These are phyloP conservation scores for Neomorphus geoffroyi DNA, from an alignment of 2,797 vertebrate genomes.

Conservation along the genomic window DNA sequence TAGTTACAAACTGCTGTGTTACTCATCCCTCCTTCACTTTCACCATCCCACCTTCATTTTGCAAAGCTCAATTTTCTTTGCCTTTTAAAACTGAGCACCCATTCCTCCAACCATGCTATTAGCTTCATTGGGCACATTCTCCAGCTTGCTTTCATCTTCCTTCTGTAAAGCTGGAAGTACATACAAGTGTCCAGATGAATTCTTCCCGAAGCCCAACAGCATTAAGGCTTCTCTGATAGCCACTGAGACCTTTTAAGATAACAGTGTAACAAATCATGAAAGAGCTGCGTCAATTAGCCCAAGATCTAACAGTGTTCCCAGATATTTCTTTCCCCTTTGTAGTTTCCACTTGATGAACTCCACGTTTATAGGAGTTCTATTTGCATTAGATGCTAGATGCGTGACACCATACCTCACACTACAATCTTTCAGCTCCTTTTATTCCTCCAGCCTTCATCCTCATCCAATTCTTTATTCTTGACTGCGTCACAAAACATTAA, in stretches of 20 bases:
- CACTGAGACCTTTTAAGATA: not conserved
- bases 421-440: not conserved
- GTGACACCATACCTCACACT: not conserved
- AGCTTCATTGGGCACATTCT: not conserved
- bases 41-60: not conserved
- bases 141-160: not conserved
- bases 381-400: not conserved
- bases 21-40: not conserved
- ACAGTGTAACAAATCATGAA: not conserved
- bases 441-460: not conserved
- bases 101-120: not conserved
- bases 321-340: not conserved
- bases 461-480: not conserved
- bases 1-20: not conserved
- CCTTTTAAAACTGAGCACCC: not conserved
- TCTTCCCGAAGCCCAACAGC: not conserved
- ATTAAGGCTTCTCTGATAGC: not conserved
- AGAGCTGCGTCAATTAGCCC: not conserved
- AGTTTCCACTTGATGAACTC: not conserved
- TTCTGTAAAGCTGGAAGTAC: not conserved
- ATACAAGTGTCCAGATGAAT: not conserved
- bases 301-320: not conserved
- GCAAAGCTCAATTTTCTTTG: not conserved
- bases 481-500: constrained; percentile 41
- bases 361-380: not conserved